Conservation (phyloP, 2,888 invertebrate species). For the Ligdia adustata region DNA sequence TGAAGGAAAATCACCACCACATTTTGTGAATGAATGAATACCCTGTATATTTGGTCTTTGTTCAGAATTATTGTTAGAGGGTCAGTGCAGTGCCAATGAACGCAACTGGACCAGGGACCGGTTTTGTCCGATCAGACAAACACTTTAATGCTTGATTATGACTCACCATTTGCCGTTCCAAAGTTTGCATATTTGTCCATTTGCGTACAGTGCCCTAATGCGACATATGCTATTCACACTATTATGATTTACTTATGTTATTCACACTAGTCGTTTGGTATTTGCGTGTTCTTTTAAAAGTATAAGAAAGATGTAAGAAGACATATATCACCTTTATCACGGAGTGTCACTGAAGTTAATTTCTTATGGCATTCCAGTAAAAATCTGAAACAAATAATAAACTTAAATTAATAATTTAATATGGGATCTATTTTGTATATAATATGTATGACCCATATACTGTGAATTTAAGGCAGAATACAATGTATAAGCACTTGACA, state of each 20-base stretch:
- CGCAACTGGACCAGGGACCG: slow-evolving; percentile 42
- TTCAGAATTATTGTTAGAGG: slow-evolving; percentile 16
- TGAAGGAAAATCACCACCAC: neutral
- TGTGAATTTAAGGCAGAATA: neutral
- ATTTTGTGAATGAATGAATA: neutral
- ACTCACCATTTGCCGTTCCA: slow-evolving; percentile 40
- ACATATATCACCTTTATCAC: slow-evolving; percentile 55
- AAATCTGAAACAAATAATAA: slow-evolving; percentile 41
- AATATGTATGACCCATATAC: no score
- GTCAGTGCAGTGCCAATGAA: slow-evolving; percentile 35
- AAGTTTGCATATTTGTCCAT: slow-evolving; percentile 17
- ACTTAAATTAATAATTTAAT: neutral
- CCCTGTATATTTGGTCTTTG: slow-evolving; percentile 11
- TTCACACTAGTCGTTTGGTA: no score
- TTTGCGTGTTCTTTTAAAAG: no score
- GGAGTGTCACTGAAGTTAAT: slow-evolving; percentile 42
- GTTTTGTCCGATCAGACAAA: slow-evolving; percentile 40
- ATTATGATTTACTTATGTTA: no score
- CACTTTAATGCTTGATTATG: slow-evolving; percentile 42
- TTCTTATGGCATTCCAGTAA: slow-evolving; percentile 43
- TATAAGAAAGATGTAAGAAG: no score
- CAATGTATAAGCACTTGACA: neutral
- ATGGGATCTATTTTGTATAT: neutral
- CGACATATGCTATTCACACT: no score
- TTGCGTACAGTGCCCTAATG: slow-evolving; percentile 22